Percentiles rank a stretch among this genome's conserved stretches.
Evolutionary conservation across 2,113 vertebrate species (phyloP).

Genomic region (Axis porcinus): DNA sequence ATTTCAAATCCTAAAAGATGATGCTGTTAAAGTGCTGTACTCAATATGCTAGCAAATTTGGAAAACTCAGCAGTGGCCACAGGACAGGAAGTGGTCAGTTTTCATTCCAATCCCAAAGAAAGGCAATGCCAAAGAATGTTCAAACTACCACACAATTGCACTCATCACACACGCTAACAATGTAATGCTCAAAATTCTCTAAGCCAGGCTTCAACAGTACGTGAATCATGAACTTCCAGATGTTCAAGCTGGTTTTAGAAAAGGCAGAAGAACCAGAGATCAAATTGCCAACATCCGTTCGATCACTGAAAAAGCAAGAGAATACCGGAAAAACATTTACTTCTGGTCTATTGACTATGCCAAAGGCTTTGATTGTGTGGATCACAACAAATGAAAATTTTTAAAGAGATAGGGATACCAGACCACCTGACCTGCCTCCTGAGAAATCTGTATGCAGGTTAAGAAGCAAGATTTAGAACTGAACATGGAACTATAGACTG

Average conservation of each 20-base stretch:
- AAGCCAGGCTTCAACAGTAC: not conserved
- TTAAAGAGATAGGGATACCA: not conserved
- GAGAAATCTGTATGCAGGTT: not conserved
- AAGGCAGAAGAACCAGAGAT: not conserved
- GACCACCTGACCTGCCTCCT: not conserved
- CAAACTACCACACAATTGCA: not conserved
- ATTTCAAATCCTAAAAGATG: not conserved
- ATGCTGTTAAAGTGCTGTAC: not conserved
- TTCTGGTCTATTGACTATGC: not conserved
- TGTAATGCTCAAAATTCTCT: not conserved
- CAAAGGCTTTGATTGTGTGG: not conserved
- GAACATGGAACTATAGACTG: not conserved
- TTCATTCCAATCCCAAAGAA: not conserved
- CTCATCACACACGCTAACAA: not conserved
- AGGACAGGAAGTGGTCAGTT: not conserved
- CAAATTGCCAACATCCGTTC: not conserved
- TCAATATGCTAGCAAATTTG: not conserved
- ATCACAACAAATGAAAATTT: not conserved
- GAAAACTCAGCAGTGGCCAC: not conserved
- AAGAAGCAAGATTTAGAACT: not conserved
- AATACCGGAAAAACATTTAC: not conserved
- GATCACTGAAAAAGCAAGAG: not conserved
- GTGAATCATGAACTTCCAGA: not conserved
- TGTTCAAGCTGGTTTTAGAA: not conserved
- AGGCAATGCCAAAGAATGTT: not conserved